Evolutionary conservation across 2,888 invertebrate genomes (phyloP).

Genomic region (Prosapia bicincta): DNA sequence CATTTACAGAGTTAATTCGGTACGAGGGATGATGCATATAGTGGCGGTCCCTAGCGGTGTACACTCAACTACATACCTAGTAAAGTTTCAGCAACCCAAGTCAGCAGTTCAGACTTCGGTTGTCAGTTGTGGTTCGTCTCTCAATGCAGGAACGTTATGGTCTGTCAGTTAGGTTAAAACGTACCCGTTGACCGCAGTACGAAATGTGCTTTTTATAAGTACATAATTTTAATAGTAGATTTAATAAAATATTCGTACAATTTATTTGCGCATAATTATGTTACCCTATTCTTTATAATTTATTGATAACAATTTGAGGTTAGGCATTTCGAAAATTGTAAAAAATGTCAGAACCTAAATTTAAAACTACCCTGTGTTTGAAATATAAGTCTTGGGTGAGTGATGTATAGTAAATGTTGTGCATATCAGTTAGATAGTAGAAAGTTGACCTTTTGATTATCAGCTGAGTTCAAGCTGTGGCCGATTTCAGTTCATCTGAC

Average conservation of each 20-base stretch:
- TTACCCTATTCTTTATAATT: too few species aligned
- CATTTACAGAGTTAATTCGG: too few species aligned
- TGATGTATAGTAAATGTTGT: neutral
- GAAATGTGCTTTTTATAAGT: too few species aligned
- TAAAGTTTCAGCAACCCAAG: neutral
- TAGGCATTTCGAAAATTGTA: too few species aligned
- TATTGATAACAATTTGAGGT: too few species aligned
- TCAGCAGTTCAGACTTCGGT: neutral
- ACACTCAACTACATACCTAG: neutral
- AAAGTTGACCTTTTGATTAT: neutral
- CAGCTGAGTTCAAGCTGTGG: neutral
- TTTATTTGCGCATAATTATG: too few species aligned
- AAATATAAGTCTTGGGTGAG: neutral
- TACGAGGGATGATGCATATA: neutral
- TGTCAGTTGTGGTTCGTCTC: neutral
- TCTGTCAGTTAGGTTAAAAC: neutral
- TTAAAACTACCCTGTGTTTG: neutral
- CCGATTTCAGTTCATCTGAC: constrained; percentile 2
- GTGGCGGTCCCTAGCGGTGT: neutral
- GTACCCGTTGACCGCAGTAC: too few species aligned
- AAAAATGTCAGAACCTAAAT: neutral
- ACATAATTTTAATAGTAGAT: too few species aligned
- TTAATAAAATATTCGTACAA: too few species aligned
- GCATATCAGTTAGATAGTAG: neutral
- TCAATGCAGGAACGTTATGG: too few species aligned